Conservation (phyloP, 2,888 invertebrate species). For the Tachina lurida region DNA sequence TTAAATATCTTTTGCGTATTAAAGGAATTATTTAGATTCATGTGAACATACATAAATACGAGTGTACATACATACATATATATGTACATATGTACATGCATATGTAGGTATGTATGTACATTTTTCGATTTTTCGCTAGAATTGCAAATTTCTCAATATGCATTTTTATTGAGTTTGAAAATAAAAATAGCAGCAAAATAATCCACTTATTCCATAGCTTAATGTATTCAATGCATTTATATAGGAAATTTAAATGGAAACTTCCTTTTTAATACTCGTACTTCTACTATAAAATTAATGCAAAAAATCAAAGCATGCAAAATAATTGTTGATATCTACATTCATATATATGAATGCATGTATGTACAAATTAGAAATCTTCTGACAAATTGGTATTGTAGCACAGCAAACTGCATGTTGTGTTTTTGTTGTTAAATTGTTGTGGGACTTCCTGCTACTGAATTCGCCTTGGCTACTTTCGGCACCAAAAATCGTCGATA, state of each 20-base stretch:
- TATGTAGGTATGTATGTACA: background rate
- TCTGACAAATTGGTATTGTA: too few species aligned
- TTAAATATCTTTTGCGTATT: too few species aligned
- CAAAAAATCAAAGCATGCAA: background rate
- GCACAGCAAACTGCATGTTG: too few species aligned
- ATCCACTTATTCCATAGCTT: background rate
- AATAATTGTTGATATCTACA: too few species aligned
- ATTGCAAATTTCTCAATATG: constrained; percentile 37
- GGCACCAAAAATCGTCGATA: too few species aligned
- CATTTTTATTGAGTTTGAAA: constrained; percentile 51
- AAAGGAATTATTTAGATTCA: background rate
- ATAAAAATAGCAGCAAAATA: constrained; percentile 1
- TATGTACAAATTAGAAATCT: too few species aligned
- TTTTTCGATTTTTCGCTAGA: constrained; percentile 11
- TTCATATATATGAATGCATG: too few species aligned
- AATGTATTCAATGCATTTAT: constrained; percentile 65
- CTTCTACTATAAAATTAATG: background rate
- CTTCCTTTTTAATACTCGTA: background rate
- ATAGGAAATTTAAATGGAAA: constrained; percentile 39
- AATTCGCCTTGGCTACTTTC: too few species aligned
- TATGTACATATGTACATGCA: background rate
- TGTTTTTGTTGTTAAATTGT: too few species aligned
- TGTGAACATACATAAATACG: too few species aligned
- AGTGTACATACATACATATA: background rate
- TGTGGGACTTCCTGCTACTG: too few species aligned